Conservation (phyloP, 2,888 invertebrate genomes). For the Xestia xanthographa region DNA sequence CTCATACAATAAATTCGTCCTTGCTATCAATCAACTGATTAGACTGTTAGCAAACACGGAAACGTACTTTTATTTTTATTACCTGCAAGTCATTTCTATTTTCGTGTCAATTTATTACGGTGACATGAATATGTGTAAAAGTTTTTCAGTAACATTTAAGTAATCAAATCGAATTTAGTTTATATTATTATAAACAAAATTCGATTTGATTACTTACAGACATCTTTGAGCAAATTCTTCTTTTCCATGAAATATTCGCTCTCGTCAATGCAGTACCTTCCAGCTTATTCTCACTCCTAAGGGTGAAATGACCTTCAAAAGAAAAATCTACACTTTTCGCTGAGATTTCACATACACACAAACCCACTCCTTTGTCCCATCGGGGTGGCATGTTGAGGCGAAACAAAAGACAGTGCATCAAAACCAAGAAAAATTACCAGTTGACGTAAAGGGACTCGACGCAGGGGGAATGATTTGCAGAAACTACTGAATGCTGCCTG, state of each 20-base stretch:
- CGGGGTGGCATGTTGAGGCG: too few relatives aligned
- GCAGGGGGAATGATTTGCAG: too few relatives aligned
- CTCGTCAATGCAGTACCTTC: neutral
- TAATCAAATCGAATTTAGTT: too few relatives aligned
- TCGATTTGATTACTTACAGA: neutral
- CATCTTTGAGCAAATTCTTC: neutral
- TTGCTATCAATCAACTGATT: slow-evolving; percentile 31
- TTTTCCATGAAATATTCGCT: neutral
- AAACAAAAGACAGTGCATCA: too few relatives aligned
- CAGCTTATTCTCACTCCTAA: neutral
- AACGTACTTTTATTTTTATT: neutral
- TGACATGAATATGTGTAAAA: neutral
- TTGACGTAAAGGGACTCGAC: too few relatives aligned
- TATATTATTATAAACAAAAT: neutral
- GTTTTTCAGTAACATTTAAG: neutral
- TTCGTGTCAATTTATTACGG: neutral
- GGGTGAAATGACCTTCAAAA: neutral
- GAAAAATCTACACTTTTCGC: neutral
- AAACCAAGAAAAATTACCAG: too few relatives aligned
- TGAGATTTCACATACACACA: neutral
- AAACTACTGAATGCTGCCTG: neutral
- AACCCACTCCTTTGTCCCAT: neutral
- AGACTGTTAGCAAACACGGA: neutral
- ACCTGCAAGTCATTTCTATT: neutral
- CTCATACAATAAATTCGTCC: slow-evolving; percentile 35